Conservation (phyloP, 2,888 invertebrate genomes). For the Leptopilina syphax region DNA sequence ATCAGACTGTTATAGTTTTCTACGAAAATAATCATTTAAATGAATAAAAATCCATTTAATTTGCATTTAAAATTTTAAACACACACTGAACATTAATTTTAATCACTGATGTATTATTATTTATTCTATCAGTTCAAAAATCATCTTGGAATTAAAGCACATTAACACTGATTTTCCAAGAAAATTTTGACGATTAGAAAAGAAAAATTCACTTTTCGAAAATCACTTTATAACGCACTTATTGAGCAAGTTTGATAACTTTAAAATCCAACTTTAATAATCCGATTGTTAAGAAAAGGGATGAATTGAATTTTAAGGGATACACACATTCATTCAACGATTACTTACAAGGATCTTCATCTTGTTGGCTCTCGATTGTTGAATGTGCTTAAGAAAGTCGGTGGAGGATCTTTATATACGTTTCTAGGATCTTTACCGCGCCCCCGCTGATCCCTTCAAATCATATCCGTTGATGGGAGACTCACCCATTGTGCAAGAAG, state of each 20-base stretch:
- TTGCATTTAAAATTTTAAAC: too few species aligned
- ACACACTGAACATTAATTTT: too few species aligned
- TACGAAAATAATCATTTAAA: too few species aligned
- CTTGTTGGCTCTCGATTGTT: slow-evolving; percentile 69
- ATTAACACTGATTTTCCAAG: too few species aligned
- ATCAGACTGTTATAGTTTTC: too few species aligned
- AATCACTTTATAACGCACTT: slow-evolving; percentile 11
- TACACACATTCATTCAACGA: slow-evolving; percentile 55
- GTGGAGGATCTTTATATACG: slow-evolving; percentile 70
- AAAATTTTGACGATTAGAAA: too few species aligned
- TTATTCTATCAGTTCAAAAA: too few species aligned
- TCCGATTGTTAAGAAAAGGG: not conserved
- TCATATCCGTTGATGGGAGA: slow-evolving; percentile 73
- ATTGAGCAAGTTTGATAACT: too few species aligned
- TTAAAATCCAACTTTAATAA: not conserved
- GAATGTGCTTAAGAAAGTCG: slow-evolving; percentile 69
- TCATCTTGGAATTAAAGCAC: too few species aligned
- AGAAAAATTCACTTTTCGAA: too few species aligned
- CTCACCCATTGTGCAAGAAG: slow-evolving; percentile 74
- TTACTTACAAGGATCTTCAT: slow-evolving; percentile 76
- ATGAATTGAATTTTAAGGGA: slow-evolving; percentile 26
- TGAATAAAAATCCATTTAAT: too few species aligned
- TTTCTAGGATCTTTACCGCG: slow-evolving; percentile 70
- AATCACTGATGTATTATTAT: too few species aligned
- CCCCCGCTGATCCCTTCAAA: slow-evolving; percentile 74